Percentiles rank a stretch among this genome's conserved stretches.
Evolutionary conservation across 2,888 invertebrate genomes (phyloP).

Genomic region (Lycaena phlaeas): DNA sequence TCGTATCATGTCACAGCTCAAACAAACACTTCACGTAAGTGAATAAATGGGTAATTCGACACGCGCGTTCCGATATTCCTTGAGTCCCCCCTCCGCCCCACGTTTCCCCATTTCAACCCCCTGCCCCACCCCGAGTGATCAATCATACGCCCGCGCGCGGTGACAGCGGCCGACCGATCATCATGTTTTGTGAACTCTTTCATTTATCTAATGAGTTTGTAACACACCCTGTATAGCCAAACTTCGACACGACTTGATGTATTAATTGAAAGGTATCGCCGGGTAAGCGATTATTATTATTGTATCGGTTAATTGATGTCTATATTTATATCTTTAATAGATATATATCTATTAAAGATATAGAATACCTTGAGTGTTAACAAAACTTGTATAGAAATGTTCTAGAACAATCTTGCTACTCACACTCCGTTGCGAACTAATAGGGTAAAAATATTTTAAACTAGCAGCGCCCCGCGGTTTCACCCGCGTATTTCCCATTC

Average conservation of each 20-base stretch:
- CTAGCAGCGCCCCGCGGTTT: too few relatives aligned
- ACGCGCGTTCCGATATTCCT: constrained; percentile 34
- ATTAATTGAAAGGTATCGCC: constrained; percentile 43
- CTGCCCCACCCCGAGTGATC: constrained; percentile 29
- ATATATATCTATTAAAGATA: neutral
- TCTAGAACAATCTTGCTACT: too few relatives aligned
- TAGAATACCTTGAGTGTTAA: neutral
- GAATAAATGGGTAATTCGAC: constrained; percentile 56
- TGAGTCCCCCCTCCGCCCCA: constrained; percentile 23
- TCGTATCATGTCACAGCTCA: constrained; percentile 43
- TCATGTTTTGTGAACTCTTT: constrained; percentile 60
- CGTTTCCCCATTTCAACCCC: constrained; percentile 8
- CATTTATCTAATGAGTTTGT: constrained; percentile 65
- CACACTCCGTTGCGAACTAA: too few relatives aligned
- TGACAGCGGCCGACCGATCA: constrained; percentile 26
- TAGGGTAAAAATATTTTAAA: too few relatives aligned
- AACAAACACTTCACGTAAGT: constrained; percentile 49
- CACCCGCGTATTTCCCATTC: too few relatives aligned
- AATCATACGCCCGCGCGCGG: constrained; percentile 34
- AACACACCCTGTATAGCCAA: constrained; percentile 24
- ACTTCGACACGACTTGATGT: constrained; percentile 48
- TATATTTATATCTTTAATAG: neutral
- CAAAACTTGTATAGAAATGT: too few relatives aligned
- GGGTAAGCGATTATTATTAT: too few relatives aligned
- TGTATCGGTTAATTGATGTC: neutral